These are phyloP conservation scores for Notothenia coriiceps DNA, from an alignment of 2,113 vertebrate genomes.

Conservation along the genomic window DNA sequence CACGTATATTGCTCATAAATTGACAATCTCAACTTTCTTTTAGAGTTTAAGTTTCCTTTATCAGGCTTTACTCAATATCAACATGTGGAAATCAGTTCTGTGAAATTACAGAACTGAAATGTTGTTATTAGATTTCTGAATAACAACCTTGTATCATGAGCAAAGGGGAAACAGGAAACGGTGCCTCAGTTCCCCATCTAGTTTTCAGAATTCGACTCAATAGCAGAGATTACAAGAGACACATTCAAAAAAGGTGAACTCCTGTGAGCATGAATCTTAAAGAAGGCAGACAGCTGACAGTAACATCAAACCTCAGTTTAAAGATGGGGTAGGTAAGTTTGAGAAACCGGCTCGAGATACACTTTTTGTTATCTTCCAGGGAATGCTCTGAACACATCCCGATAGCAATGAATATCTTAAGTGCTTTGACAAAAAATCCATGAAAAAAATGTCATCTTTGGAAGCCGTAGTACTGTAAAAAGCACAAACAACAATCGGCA, in stretches of 20 bases:
- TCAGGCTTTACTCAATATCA: neutral
- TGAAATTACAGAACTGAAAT: constrained; percentile 17
- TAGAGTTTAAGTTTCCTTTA: neutral
- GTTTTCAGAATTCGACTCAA: neutral
- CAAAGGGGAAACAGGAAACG: accelerated
- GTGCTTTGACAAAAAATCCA: too few species aligned
- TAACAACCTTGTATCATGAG: neutral
- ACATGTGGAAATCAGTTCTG: neutral
- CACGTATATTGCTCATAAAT: neutral
- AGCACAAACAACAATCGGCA: too few species aligned
- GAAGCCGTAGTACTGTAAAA: too few species aligned
- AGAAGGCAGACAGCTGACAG: neutral
- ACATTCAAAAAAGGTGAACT: too few species aligned
- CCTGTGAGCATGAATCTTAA: neutral
- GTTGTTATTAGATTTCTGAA: neutral
- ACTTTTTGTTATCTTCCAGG: too few species aligned
- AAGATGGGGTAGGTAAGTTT: too few species aligned
- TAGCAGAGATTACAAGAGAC: neutral
- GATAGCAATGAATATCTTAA: too few species aligned
- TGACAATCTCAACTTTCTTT: neutral
- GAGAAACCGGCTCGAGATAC: too few species aligned
- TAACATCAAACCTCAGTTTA: neutral
- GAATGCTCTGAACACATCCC: too few species aligned
- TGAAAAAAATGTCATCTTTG: too few species aligned
- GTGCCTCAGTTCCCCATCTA: neutral